Conservation (phyloP, 2,113 vertebrate genomes). For the Argyrosomus japonicus region DNA sequence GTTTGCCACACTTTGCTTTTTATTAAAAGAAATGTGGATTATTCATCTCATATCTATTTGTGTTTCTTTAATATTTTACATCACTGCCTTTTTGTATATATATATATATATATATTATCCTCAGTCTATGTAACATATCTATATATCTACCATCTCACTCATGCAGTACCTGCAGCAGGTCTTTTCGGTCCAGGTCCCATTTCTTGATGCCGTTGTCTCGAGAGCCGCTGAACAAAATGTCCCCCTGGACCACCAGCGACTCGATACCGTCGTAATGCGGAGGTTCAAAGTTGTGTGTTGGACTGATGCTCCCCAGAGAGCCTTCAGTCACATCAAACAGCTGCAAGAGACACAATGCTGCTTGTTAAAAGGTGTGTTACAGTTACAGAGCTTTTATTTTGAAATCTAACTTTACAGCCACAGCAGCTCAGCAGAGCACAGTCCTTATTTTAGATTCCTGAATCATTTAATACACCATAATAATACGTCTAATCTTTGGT, state of each 20-base stretch:
- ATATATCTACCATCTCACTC: background rate
- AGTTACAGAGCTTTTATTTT: background rate
- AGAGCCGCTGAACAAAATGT: constrained; percentile 95
- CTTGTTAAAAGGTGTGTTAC: background rate
- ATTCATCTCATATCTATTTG: no score
- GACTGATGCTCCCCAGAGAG: constrained; percentile 90
- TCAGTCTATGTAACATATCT: background rate
- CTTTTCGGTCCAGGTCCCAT: constrained; percentile 96
- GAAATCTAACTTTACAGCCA: background rate
- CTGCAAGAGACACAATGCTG: constrained; percentile 70
- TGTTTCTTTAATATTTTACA: no score
- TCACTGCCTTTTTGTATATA: no score
- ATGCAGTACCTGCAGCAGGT: constrained; percentile 90
- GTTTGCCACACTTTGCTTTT: no score
- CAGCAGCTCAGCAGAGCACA: background rate
- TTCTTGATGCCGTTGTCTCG: constrained; percentile 99
- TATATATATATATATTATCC: no score
- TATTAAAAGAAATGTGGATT: no score
- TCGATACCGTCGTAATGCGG: constrained; percentile 99
- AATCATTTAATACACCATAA: background rate
- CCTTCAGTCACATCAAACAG: constrained; percentile 97
- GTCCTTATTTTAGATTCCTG: background rate
- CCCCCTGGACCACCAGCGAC: constrained; percentile 92
- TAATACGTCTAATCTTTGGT: background rate
- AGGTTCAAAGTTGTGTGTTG: constrained; percentile 97